Evolutionary conservation across 2,888 invertebrate genomes (phyloP).

Genomic region (Drosophila robusta): DNA sequence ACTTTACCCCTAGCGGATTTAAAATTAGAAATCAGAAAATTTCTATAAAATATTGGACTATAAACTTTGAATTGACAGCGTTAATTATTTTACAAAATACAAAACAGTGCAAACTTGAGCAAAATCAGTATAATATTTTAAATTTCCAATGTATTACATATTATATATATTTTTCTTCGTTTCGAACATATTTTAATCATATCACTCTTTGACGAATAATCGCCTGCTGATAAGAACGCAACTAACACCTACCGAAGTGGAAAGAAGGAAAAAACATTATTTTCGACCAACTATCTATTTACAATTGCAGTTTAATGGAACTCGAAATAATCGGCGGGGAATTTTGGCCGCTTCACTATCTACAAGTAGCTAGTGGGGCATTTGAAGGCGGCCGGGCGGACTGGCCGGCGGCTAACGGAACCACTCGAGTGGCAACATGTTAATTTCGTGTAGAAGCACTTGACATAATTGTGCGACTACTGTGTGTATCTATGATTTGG

Average conservation of each 20-base stretch:
- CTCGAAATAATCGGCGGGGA: conserved; percentile 21
- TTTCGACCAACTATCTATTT: conserved; percentile 39
- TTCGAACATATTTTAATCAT: conserved; percentile 19
- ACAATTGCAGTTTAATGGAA: conserved; percentile 20
- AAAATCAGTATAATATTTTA: too few species aligned
- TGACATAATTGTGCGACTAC: conserved; percentile 69
- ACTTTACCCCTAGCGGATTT: background rate
- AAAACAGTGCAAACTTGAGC: too few species aligned
- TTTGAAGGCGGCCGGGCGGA: background rate
- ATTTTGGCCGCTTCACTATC: conserved; percentile 33
- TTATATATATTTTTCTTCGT: background rate
- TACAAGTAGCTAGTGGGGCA: conserved; percentile 15
- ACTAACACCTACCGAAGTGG: background rate
- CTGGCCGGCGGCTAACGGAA: conserved; percentile 30
- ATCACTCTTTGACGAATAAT: conserved; percentile 4
- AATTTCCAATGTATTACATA: background rate
- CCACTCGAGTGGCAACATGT: conserved; percentile 64
- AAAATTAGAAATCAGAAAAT: too few species aligned
- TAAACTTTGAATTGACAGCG: too few species aligned
- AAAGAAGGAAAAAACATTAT: background rate
- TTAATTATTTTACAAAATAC: too few species aligned
- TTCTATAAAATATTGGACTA: too few species aligned
- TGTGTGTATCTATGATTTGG: conserved; percentile 5
- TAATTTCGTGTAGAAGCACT: conserved; percentile 80
- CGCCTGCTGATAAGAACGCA: conserved; percentile 23